Percentiles rank a stretch among this genome's conserved stretches.
These are phyloP conservation scores for Megaleporinus macrocephalus DNA, from an alignment of 2,113 vertebrate genomes.

Conservation along the genomic window DNA sequence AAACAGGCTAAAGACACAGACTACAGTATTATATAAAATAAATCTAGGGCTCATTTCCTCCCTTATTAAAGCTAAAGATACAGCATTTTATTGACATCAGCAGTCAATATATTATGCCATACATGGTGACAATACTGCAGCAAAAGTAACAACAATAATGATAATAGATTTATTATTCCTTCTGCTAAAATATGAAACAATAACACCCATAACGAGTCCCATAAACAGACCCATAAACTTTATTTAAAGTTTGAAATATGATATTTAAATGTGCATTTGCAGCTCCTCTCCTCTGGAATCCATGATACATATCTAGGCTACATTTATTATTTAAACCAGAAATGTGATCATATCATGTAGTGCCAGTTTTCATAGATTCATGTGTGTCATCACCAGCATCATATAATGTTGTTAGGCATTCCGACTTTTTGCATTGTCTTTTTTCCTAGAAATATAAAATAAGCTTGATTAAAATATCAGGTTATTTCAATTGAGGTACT, in stretches of 20 bases:
- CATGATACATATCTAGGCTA: neutral
- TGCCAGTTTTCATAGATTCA: neutral
- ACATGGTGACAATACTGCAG: neutral
- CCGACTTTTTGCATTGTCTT: neutral
- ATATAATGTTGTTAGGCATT: neutral
- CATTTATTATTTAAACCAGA: neutral
- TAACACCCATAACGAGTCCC: neutral
- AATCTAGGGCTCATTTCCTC: neutral
- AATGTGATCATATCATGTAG: neutral
- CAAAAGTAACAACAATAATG: neutral
- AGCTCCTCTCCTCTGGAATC: neutral
- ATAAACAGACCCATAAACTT: neutral
- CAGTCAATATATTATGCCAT: neutral
- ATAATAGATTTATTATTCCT: neutral
- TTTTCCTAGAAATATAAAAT: neutral
- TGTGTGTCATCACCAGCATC: neutral
- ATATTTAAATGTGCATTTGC: neutral
- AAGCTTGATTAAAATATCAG: constrained; percentile 4
- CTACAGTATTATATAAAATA: neutral
- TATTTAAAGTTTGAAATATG: neutral
- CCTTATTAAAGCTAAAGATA: neutral
- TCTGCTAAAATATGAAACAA: neutral
- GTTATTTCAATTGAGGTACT: neutral
- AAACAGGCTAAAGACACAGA: neutral
- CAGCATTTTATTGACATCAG: neutral